phyloP scores from a whole-genome alignment of 2,797 vertebrate genomes.

The Hoplostethus mediterraneus region DNA sequence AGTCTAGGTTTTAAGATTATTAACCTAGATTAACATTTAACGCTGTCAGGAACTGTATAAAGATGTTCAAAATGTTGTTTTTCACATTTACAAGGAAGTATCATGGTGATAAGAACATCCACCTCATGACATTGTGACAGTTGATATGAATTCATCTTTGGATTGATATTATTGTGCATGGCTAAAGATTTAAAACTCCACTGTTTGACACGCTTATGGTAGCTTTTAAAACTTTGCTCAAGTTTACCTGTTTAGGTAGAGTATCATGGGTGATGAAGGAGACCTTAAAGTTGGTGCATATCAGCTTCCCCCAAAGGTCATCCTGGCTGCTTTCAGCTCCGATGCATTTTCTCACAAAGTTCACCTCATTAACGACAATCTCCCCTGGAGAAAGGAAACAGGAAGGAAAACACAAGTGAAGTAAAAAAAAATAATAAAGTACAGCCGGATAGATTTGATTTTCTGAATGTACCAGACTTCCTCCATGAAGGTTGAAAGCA shows the following conservation, averaged over 20 bases:
- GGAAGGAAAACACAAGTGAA: slow-evolving; percentile 11
- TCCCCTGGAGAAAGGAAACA: slow-evolving; percentile 87
- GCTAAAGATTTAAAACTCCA: not conserved
- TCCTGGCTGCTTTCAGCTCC: slow-evolving; percentile 91
- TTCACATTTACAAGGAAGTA: not conserved
- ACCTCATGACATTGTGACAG: not conserved
- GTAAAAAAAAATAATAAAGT: too few relatives aligned
- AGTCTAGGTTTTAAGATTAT: not conserved
- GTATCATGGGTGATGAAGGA: slow-evolving; percentile 95
- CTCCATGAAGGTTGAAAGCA: too few relatives aligned
- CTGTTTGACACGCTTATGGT: not conserved
- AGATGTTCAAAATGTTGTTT: not conserved
- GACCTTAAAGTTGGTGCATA: slow-evolving; percentile 99
- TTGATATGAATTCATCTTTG: too few relatives aligned
- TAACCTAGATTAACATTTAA: not conserved
- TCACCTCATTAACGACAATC: slow-evolving; percentile 97
- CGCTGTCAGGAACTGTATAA: not conserved
- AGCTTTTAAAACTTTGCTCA: not conserved
- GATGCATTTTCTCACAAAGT: slow-evolving; percentile 98
- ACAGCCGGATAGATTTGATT: too few relatives aligned
- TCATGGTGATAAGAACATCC: not conserved
- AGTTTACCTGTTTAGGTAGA: slow-evolving; percentile 88
- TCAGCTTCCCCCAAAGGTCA: slow-evolving; percentile 96
- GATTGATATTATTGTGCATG: not conserved
- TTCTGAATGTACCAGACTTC: too few relatives aligned